Percentiles rank a stretch among this genome's conserved stretches.
Evolutionary conservation across 2,113 vertebrate genomes (phyloP).

Genomic region (Oophaga pumilio): DNA sequence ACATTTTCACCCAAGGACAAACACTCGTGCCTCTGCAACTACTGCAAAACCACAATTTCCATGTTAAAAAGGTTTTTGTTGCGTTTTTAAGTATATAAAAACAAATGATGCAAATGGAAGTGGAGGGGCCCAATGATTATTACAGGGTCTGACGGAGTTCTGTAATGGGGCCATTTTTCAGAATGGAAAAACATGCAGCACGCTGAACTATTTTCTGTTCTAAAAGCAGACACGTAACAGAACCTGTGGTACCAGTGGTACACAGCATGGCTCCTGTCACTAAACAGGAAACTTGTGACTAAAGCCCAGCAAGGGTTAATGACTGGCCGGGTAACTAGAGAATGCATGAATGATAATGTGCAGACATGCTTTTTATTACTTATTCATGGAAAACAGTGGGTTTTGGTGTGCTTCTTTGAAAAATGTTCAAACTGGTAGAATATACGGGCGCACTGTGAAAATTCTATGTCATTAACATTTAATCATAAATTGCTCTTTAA

Average conservation of each 20-base stretch:
- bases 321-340: constrained; percentile 78
- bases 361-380: constrained; percentile 88
- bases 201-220: too few species aligned
- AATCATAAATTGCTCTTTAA: constrained; percentile 90
- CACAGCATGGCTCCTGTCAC: constrained; percentile 12
- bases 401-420: constrained; percentile 91
- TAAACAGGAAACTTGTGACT: constrained; percentile 13
- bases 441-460: constrained; percentile 88
- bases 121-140: too few species aligned
- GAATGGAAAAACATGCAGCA: too few species aligned
- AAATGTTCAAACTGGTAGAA: constrained; percentile 91
- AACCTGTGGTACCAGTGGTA: background rate
- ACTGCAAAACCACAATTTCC: background rate
- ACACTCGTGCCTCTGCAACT: background rate
- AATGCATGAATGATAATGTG: constrained; percentile 84
- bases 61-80: too few species aligned
- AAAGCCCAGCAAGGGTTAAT: constrained; percentile 59
- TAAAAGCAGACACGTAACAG: background rate
- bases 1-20: background rate
- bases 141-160: too few species aligned
- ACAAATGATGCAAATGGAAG: too few species aligned
- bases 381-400: constrained; percentile 93
- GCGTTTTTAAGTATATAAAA: too few species aligned
- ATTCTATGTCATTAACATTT: constrained; percentile 94
- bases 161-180: too few species aligned